Base-by-base conservation (phyloP, 2,797 vertebrate species). In the Synanceia verrucosa region DNA sequence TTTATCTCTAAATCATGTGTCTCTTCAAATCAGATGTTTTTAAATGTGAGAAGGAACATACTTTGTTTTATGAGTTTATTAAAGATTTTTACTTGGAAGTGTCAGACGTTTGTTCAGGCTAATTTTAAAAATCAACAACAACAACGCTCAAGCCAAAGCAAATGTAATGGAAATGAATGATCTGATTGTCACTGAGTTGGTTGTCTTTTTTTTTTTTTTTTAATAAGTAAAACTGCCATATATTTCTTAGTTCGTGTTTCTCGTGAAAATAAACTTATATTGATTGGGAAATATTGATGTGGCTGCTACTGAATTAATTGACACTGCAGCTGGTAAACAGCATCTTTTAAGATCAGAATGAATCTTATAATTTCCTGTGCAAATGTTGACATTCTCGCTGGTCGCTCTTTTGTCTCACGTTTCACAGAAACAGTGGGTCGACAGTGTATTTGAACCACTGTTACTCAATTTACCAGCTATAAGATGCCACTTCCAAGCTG, bases 31-130 rank as follows among this genome's bases (percentile, higher is more conserved):
- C 34, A 44, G 16, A 33, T 71, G 10, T 36, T 28, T 66, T 46
- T 55, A 31, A n/a, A 43, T 41, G 34, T 53, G 37, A 65, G 44
- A 36, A 33, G n/a, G n/a, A n/a, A n/a, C n/a, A n/a, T n/a, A 65
- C 24, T 66, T 59, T 61, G 47, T 58, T 39, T 21, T 70, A 16
- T 70, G 29, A 53, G 34, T 44, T 63, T 37, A 81, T 78, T 81
- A 65, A 77, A 86, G 59, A 10, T 26, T 70, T 75, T 59, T 80
- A 70, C 56, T 65, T 71, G 9, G 3, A 73, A 64, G 57, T 64
- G 43, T 67, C 0, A 14, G 16, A n/a, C 19, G 16, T 43, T 53
- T 36, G 41, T 67, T 71, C 4, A 43, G 37, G 34, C 31, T 33
- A 26, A 29, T 48, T 46, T 59, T 9, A 39, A 2, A 24, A 58